Base-by-base conservation (phyloP, 2,888 invertebrate genomes). In the Xestoiulus laeticollis region DNA sequence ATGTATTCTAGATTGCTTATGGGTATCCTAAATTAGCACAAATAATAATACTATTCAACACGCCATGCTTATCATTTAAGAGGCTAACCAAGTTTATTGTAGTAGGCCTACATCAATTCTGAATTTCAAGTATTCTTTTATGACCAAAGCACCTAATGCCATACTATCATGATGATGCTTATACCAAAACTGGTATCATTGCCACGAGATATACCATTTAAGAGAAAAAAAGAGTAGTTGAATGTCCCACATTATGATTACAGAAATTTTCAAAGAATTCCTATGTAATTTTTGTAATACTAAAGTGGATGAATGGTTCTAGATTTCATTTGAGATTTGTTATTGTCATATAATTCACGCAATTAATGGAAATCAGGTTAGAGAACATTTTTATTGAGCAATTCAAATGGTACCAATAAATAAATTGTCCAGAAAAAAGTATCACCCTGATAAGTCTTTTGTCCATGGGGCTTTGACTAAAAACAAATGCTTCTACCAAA, bases 281-380 rank as follows among this genome's bases (percentile, higher is more conserved):
- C 30, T 12, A 30, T 30, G 30, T 30, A 30, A 30, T 30, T 30
- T 78, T 78, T 68, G 26, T 14, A 26, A 30, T 14, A 78, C n/a
- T 10, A 78, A 59, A 12, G 26, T 30, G 30, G 30, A 3, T 78
- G 78, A 78, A 78, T 30, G 78, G 78, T 30, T 30, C 30, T 78
- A 48, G 30, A 30, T 30, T 78, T 30, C 78, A 30, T 78, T 78
- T 78, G 30, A 78, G 30, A 14, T 14, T 78, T 30, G 1, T 59
- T 59, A 78, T 78, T 78, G 78, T 78, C 78, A 78, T 30, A 30
- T 78, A 78, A 5, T 78, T 78, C 78, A 78, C 78, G 78, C 78
- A 78, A 78, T 78, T 78, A 78, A 30, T 30, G 78, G 78, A 78
- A 78, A 78, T 78, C 26, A 78, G 78, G 78, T 78, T 78, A 78